These are phyloP conservation scores for Acomys russatus DNA, from an alignment of 2,797 vertebrate species.

Conservation along the genomic window DNA sequence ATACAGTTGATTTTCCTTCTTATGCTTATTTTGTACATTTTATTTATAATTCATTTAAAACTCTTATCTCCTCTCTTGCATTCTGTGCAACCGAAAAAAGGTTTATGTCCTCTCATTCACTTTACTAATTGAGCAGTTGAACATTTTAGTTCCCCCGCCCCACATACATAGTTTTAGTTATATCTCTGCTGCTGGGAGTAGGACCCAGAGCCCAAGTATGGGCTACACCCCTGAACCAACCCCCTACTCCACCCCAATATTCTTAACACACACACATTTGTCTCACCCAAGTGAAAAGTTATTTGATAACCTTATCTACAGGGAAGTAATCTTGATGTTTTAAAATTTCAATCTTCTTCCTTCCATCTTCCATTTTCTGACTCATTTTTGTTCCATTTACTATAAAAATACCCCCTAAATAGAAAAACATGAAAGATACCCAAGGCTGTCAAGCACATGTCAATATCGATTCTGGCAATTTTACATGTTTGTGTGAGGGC, in stretches of 20 bases:
- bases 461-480: background rate
- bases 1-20: background rate
- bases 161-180: background rate
- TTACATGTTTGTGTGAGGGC: background rate
- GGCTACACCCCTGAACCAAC: background rate
- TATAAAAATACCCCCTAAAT: slow-evolving; percentile 23
- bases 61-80: background rate
- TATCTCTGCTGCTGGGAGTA: background rate
- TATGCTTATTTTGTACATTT: background rate
- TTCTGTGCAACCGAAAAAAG: background rate
- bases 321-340: background rate
- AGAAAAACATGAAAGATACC: background rate
- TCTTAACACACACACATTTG: background rate
- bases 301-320: background rate
- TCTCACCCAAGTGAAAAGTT: slow-evolving; percentile 26
- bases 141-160: background rate
- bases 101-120: slow-evolving; percentile 23
- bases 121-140: background rate
- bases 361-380: slow-evolving; percentile 28
- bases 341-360: background rate
- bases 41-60: slow-evolving; percentile 7
- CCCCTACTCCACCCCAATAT: background rate
- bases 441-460: background rate
- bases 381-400: slow-evolving; percentile 14
- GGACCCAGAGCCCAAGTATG: background rate